Base-by-base conservation (phyloP, 2,888 invertebrate species). In the Cephus sareptanus region DNA sequence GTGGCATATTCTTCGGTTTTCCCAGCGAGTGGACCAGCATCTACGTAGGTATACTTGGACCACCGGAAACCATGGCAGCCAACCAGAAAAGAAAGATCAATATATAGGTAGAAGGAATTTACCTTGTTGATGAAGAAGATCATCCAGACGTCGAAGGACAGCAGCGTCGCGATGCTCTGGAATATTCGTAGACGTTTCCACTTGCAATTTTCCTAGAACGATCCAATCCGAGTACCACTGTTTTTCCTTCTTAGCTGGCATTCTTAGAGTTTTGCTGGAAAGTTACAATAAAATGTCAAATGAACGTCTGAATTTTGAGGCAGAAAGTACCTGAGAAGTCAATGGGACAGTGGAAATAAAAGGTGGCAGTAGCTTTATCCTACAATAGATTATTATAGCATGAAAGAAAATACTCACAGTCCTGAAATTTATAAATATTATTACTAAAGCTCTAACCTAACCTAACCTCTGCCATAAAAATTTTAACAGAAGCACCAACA, bases 181-280 rank as follows among this genome's bases (percentile, higher is more conserved):
- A 31, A 34, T 23, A 71, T 56, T 77, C n/a, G 34, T 34, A 12
- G 76, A 68, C n/a, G 37, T 30, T 31, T 76, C 71, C 34, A 74
- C 30, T 40, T 56, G 76, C 70, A 79, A 37, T 68, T 79, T 76
- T 74, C n/a, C 40, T 15, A 74, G 68, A 37, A 79, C 76, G 68
- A 77, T 75, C 75, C 79, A 80, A 69, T 80, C 79, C 34, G 70
- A 70, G 31, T 77, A 79, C 77, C 79, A 80, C n/a, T 77, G 75
- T 68, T 77, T 69, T 30, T 75, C 56, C 34, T 75, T 76, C 75
- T 76, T 80, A 3, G 77, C 77, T 34, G 77, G 74, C 80, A 80
- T 80, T 6, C 23, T 56, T 56, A 9, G 23, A 23, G 9, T 9
- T 56, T 56, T 23, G 1, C 56, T 56, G 56, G 0, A 56, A 56